A percentile compares a stretch with the other conserved stretches of the same genome.
Evolutionary conservation across 2,797 vertebrate species (phyloP).

Genomic region (Steatocranus sp.): DNA sequence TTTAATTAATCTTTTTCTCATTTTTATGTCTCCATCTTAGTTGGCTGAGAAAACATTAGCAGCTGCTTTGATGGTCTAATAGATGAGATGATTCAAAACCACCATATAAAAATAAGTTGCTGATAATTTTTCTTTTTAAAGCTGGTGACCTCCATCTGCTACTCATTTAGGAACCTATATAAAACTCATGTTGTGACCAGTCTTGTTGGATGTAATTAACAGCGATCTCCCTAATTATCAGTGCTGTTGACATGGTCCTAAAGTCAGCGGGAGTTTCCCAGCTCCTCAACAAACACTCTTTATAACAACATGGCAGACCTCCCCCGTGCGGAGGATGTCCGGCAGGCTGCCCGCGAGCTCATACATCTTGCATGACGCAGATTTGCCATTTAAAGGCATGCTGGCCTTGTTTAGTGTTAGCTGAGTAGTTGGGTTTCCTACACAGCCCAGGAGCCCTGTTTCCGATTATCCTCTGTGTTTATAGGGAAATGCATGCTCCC

Average conservation of each 20-base stretch:
- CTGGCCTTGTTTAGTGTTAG: slow-evolving; percentile 57
- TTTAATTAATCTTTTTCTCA: neutral
- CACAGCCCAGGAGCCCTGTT: slow-evolving; percentile 61
- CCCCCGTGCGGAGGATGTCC: slow-evolving; percentile 60
- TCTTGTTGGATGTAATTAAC: slow-evolving; percentile 38
- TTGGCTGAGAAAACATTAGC: neutral
- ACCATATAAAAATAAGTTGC: neutral
- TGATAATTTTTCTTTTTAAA: neutral
- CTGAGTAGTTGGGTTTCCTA: slow-evolving; percentile 44
- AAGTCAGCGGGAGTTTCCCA: slow-evolving; percentile 63
- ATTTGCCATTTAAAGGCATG: slow-evolving; percentile 58
- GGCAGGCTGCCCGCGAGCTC: slow-evolving; percentile 42
- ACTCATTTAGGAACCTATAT: slow-evolving; percentile 3
- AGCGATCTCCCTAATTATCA: slow-evolving; percentile 55
- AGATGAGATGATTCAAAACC: neutral
- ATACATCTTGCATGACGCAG: slow-evolving; percentile 60
- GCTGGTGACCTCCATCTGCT: neutral
- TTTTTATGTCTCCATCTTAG: neutral
- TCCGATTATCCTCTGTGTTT: slow-evolving; percentile 71
- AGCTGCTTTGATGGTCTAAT: neutral
- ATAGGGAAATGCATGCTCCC: slow-evolving; percentile 46
- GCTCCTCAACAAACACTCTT: slow-evolving; percentile 58
- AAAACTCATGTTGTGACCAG: slow-evolving; percentile 46
- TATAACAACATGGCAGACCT: slow-evolving; percentile 54
- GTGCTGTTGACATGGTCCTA: slow-evolving; percentile 50